Evolutionary conservation across 2,797 vertebrate species (phyloP), one percentile per base, ranked within the genome.

Genomic region (Myripristis jacobus): DNA sequence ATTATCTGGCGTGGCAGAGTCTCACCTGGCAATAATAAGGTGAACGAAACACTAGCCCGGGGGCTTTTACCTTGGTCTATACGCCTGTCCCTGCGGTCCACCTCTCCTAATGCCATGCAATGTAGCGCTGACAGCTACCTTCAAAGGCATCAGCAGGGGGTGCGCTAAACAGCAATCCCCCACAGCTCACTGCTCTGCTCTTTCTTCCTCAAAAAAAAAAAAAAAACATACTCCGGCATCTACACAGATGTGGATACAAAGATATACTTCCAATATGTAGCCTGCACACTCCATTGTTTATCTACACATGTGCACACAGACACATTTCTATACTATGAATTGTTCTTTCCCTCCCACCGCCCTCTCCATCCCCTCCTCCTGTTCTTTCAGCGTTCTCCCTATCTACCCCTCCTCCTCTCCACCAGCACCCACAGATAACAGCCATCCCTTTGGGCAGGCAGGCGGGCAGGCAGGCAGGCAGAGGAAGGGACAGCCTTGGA

Each of bases 31-130:
- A 85, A n/a, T 41, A 53, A 18, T 68, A 90, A 84, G 57, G 75
- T 63, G 48, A 66, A 79, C 66, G 76, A 75, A 79, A 67, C 55
- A 1, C n/a, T 65, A 65, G 89, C 92, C 88, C 36, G 62, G 75
- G 85, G 78, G n/a, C 64, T 27, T 77, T 70, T 64, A 58, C 85
- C 82, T 57, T 79, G 83, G 81, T 86, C 77, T 67, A 79, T 86
- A 79, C 36, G 62, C 67, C 78, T 29, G 16, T 91, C 92, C 87
- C 89, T 41, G 36, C 73, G 88, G 89, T 85, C 87, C 73, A 77
- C 67, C 77, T 87, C 86, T 75, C 71, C 67, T 88, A 85, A 92
- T 90, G 83, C 89, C 84, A 87, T 80, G 85, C 84, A 86, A 68
- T 70, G 84, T 65, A 85, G 72, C 62, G 25, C 86, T 91, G 89